Percentiles rank a stretch among this genome's conserved stretches.
These are phyloP conservation scores for Caenorhabditis sinica DNA, from an alignment of 2,888 invertebrate genomes.

Conservation along the genomic window DNA sequence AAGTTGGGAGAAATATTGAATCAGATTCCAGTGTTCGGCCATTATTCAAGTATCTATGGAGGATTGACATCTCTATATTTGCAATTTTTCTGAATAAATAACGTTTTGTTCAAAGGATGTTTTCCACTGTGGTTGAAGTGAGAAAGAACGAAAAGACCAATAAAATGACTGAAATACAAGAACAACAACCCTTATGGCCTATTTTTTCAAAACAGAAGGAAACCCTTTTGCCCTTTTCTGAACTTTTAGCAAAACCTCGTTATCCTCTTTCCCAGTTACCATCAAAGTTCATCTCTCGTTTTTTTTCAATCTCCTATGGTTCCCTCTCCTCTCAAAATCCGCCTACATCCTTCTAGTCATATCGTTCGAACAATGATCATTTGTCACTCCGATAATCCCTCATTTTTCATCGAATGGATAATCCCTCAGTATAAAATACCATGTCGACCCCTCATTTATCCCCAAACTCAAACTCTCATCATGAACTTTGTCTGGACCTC, in stretches of 20 bases:
- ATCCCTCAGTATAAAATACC: slow-evolving; percentile 55
- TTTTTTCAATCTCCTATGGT: not conserved
- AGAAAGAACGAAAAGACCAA: not conserved
- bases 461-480: slow-evolving; percentile 18
- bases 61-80: slow-evolving; percentile 76
- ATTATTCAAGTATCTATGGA: slow-evolving; percentile 76
- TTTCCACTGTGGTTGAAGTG: no score
- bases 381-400: slow-evolving; percentile 48
- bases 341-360: not conserved
- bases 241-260: not conserved
- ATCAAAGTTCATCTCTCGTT: slow-evolving; percentile 20
- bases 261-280: not conserved
- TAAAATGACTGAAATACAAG: not conserved
- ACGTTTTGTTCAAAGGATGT: no score
- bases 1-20: slow-evolving; percentile 73
- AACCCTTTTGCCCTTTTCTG: not conserved
- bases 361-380: slow-evolving; percentile 52
- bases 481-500: slow-evolving; percentile 43
- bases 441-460: not conserved
- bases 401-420: slow-evolving; percentile 26
- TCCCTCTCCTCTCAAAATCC: slow-evolving; percentile 3
- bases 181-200: no score
- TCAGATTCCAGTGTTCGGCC: slow-evolving; percentile 75
- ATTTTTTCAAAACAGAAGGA: not conserved
- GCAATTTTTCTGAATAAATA: slow-evolving; percentile 44